Conservation (phyloP, 1,140 invertebrate genomes). For the Halesus radiatus region DNA sequence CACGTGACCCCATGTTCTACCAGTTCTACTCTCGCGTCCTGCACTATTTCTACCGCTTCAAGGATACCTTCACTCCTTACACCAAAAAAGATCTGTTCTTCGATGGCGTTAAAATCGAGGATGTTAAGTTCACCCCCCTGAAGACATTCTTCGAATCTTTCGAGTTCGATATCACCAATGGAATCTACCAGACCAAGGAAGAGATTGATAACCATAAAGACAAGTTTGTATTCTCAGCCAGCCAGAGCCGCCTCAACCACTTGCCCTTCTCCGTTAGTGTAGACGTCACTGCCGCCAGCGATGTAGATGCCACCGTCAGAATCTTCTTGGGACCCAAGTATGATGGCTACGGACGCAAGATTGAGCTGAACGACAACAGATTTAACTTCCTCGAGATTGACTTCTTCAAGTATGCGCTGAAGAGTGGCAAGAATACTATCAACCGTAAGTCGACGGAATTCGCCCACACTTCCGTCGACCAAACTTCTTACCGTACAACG, state of each 20-base stretch:
- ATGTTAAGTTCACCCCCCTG: constrained; percentile 74
- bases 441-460: constrained; percentile 67
- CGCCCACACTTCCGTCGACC: constrained; percentile 67
- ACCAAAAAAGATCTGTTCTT: constrained; percentile 73
- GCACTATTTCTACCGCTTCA: too few species aligned
- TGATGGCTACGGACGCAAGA: constrained; percentile 68
- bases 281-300: constrained; percentile 43
- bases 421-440: constrained; percentile 76
- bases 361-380: too few species aligned
- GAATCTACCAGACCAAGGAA: constrained; percentile 68
- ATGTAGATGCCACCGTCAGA: constrained; percentile 44
- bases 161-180: constrained; percentile 78
- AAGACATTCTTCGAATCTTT: constrained; percentile 82
- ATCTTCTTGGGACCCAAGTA: constrained; percentile 64
- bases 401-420: constrained; percentile 75
- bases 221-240: constrained; percentile 64
- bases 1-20: constrained; percentile 80
- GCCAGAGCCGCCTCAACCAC: constrained; percentile 63
- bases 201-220: constrained; percentile 60
- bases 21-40: too few species aligned
- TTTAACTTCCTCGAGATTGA: too few species aligned
- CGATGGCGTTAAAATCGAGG: constrained; percentile 75
- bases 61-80: too few species aligned
- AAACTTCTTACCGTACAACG: constrained; percentile 67
- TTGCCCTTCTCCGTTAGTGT: constrained; percentile 56